A percentile compares a stretch with the other conserved stretches of the same genome.
Evolutionary conservation across 1,140 invertebrate genomes (phyloP).

Genomic region (Andrena cerasifolii): DNA sequence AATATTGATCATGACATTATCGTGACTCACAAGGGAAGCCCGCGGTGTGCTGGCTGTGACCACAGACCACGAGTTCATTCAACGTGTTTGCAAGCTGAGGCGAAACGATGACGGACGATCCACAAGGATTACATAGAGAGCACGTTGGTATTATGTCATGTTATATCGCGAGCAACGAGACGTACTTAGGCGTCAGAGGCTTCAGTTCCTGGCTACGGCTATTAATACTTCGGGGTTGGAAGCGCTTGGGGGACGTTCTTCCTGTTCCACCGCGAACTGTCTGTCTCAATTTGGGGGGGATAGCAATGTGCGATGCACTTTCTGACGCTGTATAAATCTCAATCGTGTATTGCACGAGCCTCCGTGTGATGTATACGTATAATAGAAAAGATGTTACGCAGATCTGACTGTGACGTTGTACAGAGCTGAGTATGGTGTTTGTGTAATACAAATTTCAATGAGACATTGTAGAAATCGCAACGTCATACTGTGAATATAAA

Average conservation of each 20-base stretch:
- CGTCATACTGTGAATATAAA: no score
- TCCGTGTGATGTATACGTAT: no score
- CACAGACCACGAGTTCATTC: background rate
- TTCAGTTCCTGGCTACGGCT: background rate
- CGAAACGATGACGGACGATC: background rate
- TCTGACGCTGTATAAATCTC: no score
- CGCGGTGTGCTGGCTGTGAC: background rate
- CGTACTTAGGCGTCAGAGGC: background rate
- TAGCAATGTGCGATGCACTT: no score
- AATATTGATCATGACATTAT: constrained; percentile 20
- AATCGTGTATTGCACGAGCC: no score
- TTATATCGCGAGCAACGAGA: background rate
- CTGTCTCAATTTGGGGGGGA: no score
- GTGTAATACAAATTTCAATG: no score
- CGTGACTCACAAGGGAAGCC: background rate
- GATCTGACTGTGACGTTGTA: no score
- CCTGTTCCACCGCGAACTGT: background rate
- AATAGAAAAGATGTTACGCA: no score
- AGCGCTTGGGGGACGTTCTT: background rate
- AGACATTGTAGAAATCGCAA: no score
- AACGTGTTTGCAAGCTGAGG: constrained; percentile 2
- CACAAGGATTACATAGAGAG: background rate
- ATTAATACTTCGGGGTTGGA: background rate
- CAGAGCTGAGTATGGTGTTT: no score
- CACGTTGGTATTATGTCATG: background rate